Evolutionary conservation across 2,797 vertebrate genomes (phyloP), one percentile per base, ranked within the genome.

Genomic region (Periparus ater): DNA sequence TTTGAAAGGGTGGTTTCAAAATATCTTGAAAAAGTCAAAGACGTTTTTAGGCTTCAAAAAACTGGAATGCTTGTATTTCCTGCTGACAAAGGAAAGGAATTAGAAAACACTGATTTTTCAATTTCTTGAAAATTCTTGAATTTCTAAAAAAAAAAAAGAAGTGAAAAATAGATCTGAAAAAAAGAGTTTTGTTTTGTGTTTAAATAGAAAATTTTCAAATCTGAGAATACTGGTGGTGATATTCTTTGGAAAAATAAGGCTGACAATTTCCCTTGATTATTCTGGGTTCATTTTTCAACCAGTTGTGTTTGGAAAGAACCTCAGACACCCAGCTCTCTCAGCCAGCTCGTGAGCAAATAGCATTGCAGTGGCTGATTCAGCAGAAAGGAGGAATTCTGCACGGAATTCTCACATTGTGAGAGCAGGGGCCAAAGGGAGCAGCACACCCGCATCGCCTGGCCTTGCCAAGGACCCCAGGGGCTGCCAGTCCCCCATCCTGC

Each of bases 391-490:
- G 36, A 58, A 12, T 60, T 77, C 50, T 55, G 20, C 6, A 11
- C 9, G 38, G 38, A 13, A 6, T n/a, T 76, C 36, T 26, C 9
- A 2, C 36, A 5, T 40, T 26, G 10, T 5, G 36, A 22, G 50
- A 50, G 32, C 16, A 72, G 47, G 15, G 75, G 11, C 13, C 26
- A 20, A 47, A 34, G 32, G 67, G 29, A 23, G 1, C 13, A 26
- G 14, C 17, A 36, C 20, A 17, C 3, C n/a, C 0, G 0, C 3
- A 1, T 17, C 65, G 6, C 11, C 22, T 22, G 11, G 9, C 10
- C 38, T 88, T 32, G 8, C 26, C 25, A 17, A 34, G 47, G 16
- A 62, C 29, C 5, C 10, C 3, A 2, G 17, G 3, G 2, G 1
- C 4, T 71, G 65, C 48, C 19, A 48, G 8, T 11, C 2, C n/a